These are phyloP conservation scores for Propsilocerus akamusi DNA, from an alignment of 1,140 invertebrate species.

Conservation along the genomic window DNA sequence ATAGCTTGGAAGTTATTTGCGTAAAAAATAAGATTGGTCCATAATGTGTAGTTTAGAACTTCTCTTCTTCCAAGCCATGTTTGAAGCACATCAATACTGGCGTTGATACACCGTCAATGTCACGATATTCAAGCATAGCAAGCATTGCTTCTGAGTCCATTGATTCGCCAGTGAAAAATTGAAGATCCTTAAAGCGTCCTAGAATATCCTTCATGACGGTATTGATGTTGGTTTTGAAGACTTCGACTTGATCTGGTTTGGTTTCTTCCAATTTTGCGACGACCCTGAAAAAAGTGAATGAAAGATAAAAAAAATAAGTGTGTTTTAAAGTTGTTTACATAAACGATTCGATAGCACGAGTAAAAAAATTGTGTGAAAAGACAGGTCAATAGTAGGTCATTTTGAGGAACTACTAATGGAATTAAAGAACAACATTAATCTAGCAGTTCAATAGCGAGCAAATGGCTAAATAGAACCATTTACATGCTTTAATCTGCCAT, in stretches of 20 bases:
- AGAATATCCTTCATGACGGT: slow-evolving; percentile 91
- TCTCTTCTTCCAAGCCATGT: slow-evolving; percentile 86
- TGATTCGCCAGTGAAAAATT: slow-evolving; percentile 89
- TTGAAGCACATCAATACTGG: slow-evolving; percentile 92
- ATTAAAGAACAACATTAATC: slow-evolving; percentile 3
- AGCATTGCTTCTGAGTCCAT: slow-evolving; percentile 89
- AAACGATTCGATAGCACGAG: not conserved
- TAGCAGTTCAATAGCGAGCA: slow-evolving; percentile 5
- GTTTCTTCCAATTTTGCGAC: slow-evolving; percentile 64
- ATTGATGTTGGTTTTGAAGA: slow-evolving; percentile 84
- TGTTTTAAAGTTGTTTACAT: not conserved
- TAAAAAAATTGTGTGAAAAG: not conserved
- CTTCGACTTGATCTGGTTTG: slow-evolving; percentile 61
- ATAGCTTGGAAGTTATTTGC: too few relatives aligned
- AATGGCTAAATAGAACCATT: slow-evolving; percentile 4
- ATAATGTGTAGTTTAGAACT: slow-evolving; percentile 63
- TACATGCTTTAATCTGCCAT: slow-evolving; percentile 2
- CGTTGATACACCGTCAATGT: slow-evolving; percentile 58
- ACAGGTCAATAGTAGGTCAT: not conserved
- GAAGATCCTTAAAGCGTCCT: slow-evolving; percentile 77
- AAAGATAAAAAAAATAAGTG: not conserved
- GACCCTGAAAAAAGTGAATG: slow-evolving; percentile 35
- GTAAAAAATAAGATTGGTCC: too few relatives aligned
- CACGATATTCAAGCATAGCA: slow-evolving; percentile 83
- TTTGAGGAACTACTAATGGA: not conserved